Conservation (phyloP, 2,888 invertebrate genomes). For the Gastrophysa polygoni region DNA sequence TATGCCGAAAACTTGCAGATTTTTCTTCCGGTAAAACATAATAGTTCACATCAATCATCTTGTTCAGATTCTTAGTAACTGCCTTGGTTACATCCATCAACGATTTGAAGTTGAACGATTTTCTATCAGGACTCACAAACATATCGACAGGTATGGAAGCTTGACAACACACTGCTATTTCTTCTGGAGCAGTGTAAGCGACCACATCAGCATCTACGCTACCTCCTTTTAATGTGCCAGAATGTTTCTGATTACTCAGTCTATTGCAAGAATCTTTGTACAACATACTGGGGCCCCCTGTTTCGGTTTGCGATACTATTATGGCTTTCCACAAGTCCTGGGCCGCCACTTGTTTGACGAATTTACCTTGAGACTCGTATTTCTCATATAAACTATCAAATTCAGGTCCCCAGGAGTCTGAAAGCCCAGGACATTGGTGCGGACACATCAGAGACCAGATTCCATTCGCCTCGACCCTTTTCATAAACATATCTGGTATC, state of each 20-base stretch:
- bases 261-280: constrained; percentile 96
- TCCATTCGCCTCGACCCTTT: constrained; percentile 82
- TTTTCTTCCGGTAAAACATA: constrained; percentile 93
- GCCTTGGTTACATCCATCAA: constrained; percentile 87
- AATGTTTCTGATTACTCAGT: constrained; percentile 97
- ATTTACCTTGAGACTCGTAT: constrained; percentile 81
- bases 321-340: constrained; percentile 93
- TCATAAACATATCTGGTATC: constrained; percentile 99
- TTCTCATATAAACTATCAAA: constrained; percentile 87
- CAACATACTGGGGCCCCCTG: constrained; percentile 98
- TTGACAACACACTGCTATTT: constrained; percentile 96
- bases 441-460: constrained; percentile 98
- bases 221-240: constrained; percentile 87
- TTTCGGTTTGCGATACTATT: constrained; percentile 94
- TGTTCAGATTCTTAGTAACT: constrained; percentile 90
- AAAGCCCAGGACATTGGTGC: constrained; percentile 85
- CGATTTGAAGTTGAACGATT: constrained; percentile 85
- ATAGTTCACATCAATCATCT: constrained; percentile 94
- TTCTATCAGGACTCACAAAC: constrained; percentile 79
- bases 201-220: constrained; percentile 98
- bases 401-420: constrained; percentile 93
- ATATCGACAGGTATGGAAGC: constrained; percentile 96
- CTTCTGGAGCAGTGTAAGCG: constrained; percentile 89
- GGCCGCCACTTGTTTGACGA: constrained; percentile 69
- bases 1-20: constrained; percentile 83